Base-by-base conservation (phyloP, 2,888 invertebrate species). In the Emmelina monodactyla region DNA sequence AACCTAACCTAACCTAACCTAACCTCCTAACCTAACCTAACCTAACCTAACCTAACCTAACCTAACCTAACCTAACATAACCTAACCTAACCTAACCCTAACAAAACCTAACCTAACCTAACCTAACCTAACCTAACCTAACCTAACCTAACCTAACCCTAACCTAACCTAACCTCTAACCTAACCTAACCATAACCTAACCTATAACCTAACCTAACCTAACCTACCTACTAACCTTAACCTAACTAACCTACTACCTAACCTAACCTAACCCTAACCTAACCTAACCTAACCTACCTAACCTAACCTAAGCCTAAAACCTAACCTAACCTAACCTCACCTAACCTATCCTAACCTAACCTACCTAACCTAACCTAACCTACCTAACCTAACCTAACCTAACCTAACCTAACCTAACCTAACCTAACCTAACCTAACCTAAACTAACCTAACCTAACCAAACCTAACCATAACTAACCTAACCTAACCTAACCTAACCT, bases 61-160 rank as follows among this genome's bases (percentile, higher is more conserved):
- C 37, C 37, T 40, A 37, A 40, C 40, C 37, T 40, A 37, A 37
- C 40, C 39, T 39, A 39, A 40, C 40, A 37, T 37, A 37, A 37
- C 40, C 40, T 37, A 40, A 40, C 40, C 40, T 40, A 40, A 40
- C 40, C 40, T 40, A 37, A 40, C 40, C n/a, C 40, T 40, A 40
- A 40, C 40, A 37, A 37, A 40, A 40, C 40, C 40, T 39, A 36
- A 39, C 39, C 39, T 39, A 40, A 40, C 40, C 40, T 40, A 40
- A 40, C 40, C 40, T 40, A 40, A 40, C 41, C 39, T 35, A 41
- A 38, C 41, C 41, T 41, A 41, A 41, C 38, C 41, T 38, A 37
- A 38, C 33, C 22, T 35, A 37, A 35, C 33, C 33, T 33, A 33
- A 33, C 33, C 33, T 16, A 37, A 32, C 30, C n/a, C 32, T 34